phyloP scores from a whole-genome alignment of 2,113 vertebrate species.

The Hymenochirus boettgeri region DNA sequence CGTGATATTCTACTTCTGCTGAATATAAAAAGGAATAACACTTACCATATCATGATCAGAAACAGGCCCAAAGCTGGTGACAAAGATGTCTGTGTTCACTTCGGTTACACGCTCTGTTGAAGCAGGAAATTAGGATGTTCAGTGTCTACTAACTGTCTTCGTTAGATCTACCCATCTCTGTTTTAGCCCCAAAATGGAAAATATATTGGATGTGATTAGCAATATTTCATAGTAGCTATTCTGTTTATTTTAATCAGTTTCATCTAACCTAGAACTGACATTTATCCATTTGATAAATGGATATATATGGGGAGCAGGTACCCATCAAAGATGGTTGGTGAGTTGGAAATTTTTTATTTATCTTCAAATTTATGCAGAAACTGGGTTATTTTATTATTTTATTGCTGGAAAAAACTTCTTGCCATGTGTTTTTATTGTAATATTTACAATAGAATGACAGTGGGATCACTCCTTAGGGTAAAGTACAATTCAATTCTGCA shows the following conservation, averaged over 20 bases:
- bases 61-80: slow-evolving; percentile 97
- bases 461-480: too few relatives aligned
- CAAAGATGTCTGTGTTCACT: slow-evolving; percentile 99
- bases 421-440: too few relatives aligned
- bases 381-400: too few relatives aligned
- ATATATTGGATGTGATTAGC: slow-evolving; percentile 61
- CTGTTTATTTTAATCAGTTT: background rate
- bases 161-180: slow-evolving; percentile 65
- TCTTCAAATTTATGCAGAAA: too few relatives aligned
- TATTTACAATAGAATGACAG: too few relatives aligned
- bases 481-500: too few relatives aligned
- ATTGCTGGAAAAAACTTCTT: too few relatives aligned
- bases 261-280: background rate
- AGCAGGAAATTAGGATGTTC: slow-evolving; percentile 86
- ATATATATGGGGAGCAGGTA: background rate
- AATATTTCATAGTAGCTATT: slow-evolving; percentile 49
- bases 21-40: slow-evolving; percentile 24
- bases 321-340: background rate
- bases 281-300: background rate
- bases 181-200: slow-evolving; percentile 62
- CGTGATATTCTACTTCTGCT: background rate
- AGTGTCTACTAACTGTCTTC: slow-evolving; percentile 70
- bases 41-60: slow-evolving; percentile 99
- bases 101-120: slow-evolving; percentile 99
- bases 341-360: background rate